Base-by-base conservation (phyloP, 2,113 vertebrate genomes). In the Capreolus pygargus region DNA sequence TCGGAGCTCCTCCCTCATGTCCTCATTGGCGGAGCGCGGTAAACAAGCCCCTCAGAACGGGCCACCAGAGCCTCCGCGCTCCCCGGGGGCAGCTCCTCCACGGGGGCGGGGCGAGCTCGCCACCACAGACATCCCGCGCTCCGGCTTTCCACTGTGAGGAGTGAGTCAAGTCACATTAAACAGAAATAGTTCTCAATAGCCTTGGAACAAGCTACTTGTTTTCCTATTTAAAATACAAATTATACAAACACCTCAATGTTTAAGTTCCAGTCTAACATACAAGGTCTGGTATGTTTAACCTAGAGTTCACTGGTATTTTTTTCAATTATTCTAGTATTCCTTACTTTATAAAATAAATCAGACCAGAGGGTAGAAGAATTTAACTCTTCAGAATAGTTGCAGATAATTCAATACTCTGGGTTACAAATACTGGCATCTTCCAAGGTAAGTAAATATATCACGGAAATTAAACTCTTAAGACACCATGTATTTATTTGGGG, bases 1-100 rank as follows among this genome's bases (percentile, higher is more conserved):
- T 79, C 94, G 28, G 89, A 98, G 94, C 96, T 94, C 97, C 94
- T 98, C 92, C 94, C 90, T 97, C 87, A 92, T 84, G 95, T 97
- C 94, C 94, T 95, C 89, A 91, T 64, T 98, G 94, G 95, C 97
- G 98, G 82, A 97, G 67, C 27, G 16, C 25, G 50, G 36, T 91
- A 97, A 98, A 95, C 92, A 97, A 90, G 13, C 84, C 60, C 88
- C 84, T 94, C 28, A 86, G 70, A 96, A 43, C 82, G 64, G 81
- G 94, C 61, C 76, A 92, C 85, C 70, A 86, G 60, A 90, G 45
- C 50, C 47, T 83, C 61, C 52, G 45, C 89, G 87, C 15, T 19
- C 33, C 55, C 27, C 27, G 36, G 33, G 28, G 74, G 50, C n/a
- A 47, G 7, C 76, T 55, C 78, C 82, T 55, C 36, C 27, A 36